These are phyloP conservation scores for Papilio glaucus DNA, from an alignment of 1,140 invertebrate species.

Conservation along the genomic window DNA sequence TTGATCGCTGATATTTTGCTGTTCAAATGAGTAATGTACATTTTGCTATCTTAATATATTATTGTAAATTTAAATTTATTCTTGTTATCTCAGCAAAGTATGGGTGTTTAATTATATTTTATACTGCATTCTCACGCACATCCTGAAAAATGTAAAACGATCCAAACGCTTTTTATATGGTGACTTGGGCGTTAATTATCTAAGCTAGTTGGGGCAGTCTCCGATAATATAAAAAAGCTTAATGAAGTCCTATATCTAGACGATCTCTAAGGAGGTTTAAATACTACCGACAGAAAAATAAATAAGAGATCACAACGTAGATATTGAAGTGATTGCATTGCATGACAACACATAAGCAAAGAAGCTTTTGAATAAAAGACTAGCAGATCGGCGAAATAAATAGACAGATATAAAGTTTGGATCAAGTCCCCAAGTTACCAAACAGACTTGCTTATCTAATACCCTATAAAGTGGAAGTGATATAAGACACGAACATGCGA, in stretches of 20 bases:
- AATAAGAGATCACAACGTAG: not conserved
- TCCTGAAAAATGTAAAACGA: not conserved
- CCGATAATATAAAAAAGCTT: slow-evolving; percentile 7
- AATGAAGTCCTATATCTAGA: slow-evolving; percentile 5
- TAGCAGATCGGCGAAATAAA: no score
- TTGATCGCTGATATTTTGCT: slow-evolving; percentile 23
- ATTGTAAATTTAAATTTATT: not conserved
- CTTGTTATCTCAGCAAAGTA: not conserved
- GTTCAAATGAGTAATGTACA: no score
- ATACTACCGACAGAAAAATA: not conserved
- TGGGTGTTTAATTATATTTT: slow-evolving; percentile 7
- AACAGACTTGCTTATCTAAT: no score
- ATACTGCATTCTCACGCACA: not conserved
- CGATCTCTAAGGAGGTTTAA: not conserved
- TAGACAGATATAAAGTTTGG: no score
- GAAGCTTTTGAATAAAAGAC: no score
- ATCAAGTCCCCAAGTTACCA: no score
- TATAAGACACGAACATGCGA: no score
- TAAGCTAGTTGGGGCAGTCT: not conserved
- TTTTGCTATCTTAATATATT: not conserved
- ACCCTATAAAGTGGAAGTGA: no score
- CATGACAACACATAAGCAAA: not conserved
- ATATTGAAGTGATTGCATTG: not conserved
- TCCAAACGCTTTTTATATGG: not conserved
- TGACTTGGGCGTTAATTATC: not conserved